Evolutionary conservation across 1,140 invertebrate genomes (phyloP).

Genomic region (Magallana gigas): DNA sequence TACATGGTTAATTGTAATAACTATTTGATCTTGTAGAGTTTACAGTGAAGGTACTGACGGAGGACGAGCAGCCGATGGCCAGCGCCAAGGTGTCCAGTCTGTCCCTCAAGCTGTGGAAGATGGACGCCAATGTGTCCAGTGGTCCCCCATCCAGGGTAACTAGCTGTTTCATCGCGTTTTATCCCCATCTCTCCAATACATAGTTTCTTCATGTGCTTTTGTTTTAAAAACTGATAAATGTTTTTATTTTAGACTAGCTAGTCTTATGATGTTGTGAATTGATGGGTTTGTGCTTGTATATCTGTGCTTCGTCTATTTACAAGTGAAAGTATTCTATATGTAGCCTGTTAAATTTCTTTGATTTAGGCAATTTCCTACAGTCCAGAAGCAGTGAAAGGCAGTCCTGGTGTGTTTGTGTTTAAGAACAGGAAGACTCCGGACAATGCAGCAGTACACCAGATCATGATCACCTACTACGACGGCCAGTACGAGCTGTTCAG

Average conservation of each 20-base stretch:
- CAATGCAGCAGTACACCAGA: slow-evolving; percentile 68
- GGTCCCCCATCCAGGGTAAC: slow-evolving; percentile 65
- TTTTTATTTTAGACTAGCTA: too few relatives aligned
- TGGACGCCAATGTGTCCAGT: slow-evolving; percentile 61
- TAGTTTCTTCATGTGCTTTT: too few relatives aligned
- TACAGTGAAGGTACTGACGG: slow-evolving; percentile 72
- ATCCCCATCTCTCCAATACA: too few relatives aligned
- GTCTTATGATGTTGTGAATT: too few relatives aligned
- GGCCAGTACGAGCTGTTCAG: slow-evolving; percentile 72
- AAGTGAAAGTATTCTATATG: too few relatives aligned
- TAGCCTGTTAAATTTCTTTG: too few relatives aligned
- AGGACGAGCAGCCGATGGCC: slow-evolving; percentile 71
- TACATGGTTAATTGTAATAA: too few relatives aligned
- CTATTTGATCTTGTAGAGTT: slow-evolving; percentile 64
- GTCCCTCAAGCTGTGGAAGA: slow-evolving; percentile 76
- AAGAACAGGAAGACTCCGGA: slow-evolving; percentile 70
- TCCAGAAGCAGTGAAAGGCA: slow-evolving; percentile 62
- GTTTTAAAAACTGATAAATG: too few relatives aligned
- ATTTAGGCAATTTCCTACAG: slow-evolving; percentile 65
- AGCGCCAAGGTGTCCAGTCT: slow-evolving; percentile 68
- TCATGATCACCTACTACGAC: slow-evolving; percentile 76
- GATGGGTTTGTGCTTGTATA: too few relatives aligned
- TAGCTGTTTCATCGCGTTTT: not conserved
- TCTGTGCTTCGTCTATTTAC: too few relatives aligned
- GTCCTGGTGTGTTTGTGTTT: slow-evolving; percentile 58